These are phyloP conservation scores for Thunnus albacares DNA, from an alignment of 2,797 vertebrate species.

Conservation along the genomic window DNA sequence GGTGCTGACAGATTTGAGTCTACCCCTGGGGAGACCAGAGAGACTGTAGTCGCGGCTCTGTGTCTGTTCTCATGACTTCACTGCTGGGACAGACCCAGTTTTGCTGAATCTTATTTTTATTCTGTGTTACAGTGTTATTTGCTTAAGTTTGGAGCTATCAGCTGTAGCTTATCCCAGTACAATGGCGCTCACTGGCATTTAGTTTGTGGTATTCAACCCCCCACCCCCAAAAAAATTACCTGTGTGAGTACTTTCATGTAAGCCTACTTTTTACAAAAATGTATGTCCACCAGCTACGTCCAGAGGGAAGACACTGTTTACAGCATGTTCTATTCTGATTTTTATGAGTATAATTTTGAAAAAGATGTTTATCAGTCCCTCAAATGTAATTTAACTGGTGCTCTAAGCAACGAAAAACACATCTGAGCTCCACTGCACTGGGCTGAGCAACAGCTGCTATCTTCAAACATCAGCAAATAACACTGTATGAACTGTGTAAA, in stretches of 20 bases:
- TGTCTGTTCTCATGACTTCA: conserved; percentile 79
- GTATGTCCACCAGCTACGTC: background rate
- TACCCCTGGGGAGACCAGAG: conserved; percentile 49
- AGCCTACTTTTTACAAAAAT: background rate
- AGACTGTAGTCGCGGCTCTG: conserved; percentile 53
- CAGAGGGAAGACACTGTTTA: background rate
- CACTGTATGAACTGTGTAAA: background rate
- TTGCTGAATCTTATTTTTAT: conserved; percentile 56
- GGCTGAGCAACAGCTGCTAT: background rate
- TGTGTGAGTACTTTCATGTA: background rate
- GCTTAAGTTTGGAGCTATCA: conserved; percentile 22
- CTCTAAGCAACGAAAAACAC: conserved; percentile 25
- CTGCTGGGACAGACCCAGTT: conserved; percentile 55
- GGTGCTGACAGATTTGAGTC: conserved; percentile 69
- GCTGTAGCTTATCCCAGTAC: conserved; percentile 1
- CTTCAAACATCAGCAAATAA: conserved; percentile 5
- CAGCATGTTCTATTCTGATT: background rate
- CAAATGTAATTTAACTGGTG: conserved; percentile 1
- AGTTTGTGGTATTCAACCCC: conserved; percentile 11
- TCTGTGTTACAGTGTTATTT: conserved; percentile 23
- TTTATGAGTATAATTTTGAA: background rate
- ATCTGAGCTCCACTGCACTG: background rate
- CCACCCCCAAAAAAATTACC: background rate
- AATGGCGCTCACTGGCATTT: conserved; percentile 13
- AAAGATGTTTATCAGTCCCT: background rate